These are phyloP conservation scores for Holothuria glaberrima DNA, from an alignment of 35 echinoderm and acorn worm genomes.

Conservation along the genomic window DNA sequence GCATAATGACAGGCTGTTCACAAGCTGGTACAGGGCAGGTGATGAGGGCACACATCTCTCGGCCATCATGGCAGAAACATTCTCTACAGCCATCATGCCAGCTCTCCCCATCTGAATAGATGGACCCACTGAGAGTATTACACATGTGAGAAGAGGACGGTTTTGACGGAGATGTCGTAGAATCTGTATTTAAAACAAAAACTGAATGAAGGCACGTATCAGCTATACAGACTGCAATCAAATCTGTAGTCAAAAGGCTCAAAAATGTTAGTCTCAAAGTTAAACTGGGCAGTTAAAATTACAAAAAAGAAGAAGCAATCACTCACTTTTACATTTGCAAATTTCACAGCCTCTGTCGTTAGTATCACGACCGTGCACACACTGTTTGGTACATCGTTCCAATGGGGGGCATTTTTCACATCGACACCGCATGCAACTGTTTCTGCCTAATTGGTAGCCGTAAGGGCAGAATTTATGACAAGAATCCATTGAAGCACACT, in stretches of 20 bases:
- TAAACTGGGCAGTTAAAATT: too few species aligned
- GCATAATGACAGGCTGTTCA: constrained; percentile 72
- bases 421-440: constrained; percentile 80
- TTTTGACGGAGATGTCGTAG: constrained; percentile 25
- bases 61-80: constrained; percentile 95
- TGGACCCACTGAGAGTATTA: constrained; percentile 33
- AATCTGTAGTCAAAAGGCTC: too few species aligned
- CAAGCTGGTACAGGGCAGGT: constrained; percentile 85
- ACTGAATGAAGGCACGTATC: background rate
- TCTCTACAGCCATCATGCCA: constrained; percentile 98
- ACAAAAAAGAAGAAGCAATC: background rate
- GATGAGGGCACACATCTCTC: constrained; percentile 97
- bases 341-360: constrained; percentile 91
- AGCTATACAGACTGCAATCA: too few species aligned
- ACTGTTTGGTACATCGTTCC: constrained; percentile 73
- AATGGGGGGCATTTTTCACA: constrained; percentile 80
- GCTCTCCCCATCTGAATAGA: constrained; percentile 87
- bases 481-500: constrained; percentile 76
- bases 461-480: constrained; percentile 90
- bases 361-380: constrained; percentile 79
- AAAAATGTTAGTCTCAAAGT: too few species aligned
- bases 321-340: constrained; percentile 93
- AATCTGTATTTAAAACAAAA: background rate
- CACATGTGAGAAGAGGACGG: constrained; percentile 53
- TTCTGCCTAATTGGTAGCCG: constrained; percentile 72